Percentiles rank a stretch among this genome's conserved stretches.
These are phyloP conservation scores for Sebastes fasciatus DNA, from an alignment of 2,113 vertebrate species.

Conservation along the genomic window DNA sequence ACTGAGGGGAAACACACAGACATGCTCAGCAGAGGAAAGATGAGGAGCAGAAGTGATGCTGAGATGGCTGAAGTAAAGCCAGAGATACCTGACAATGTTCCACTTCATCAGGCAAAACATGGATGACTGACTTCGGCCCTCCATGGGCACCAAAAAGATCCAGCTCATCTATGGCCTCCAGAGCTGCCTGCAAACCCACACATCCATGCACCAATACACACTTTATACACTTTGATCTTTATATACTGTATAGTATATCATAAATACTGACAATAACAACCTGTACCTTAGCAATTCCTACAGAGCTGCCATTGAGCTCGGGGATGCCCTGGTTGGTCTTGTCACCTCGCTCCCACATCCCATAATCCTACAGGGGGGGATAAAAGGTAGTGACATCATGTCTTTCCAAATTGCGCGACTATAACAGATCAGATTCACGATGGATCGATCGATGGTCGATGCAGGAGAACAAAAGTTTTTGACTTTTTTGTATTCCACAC, in stretches of 20 bases:
- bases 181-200: conserved; percentile 87
- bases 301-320: conserved; percentile 97
- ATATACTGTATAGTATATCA: not conserved
- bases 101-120: conserved; percentile 97
- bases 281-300: conserved; percentile 97
- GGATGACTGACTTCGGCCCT: conserved; percentile 96
- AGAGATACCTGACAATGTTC: conserved; percentile 95
- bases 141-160: conserved; percentile 97
- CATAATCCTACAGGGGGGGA: conserved; percentile 90
- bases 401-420: not conserved
- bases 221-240: not conserved
- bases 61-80: not conserved
- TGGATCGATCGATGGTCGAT: not conserved
- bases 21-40: conserved; percentile 24
- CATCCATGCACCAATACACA: not conserved
- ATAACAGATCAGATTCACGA: too few species aligned
- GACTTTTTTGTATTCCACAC: not conserved
- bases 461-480: not conserved
- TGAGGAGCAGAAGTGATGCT: not conserved
- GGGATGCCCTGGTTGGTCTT: conserved; percentile 99
- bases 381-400: not conserved
- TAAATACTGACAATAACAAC: not conserved
- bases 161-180: conserved; percentile 98
- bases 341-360: conserved; percentile 99
- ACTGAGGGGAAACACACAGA: conserved; percentile 79